Percentiles rank a stretch among this genome's conserved stretches.
phyloP scores from a whole-genome alignment of 2,797 vertebrate genomes.

The Hozukius guyotensis region DNA sequence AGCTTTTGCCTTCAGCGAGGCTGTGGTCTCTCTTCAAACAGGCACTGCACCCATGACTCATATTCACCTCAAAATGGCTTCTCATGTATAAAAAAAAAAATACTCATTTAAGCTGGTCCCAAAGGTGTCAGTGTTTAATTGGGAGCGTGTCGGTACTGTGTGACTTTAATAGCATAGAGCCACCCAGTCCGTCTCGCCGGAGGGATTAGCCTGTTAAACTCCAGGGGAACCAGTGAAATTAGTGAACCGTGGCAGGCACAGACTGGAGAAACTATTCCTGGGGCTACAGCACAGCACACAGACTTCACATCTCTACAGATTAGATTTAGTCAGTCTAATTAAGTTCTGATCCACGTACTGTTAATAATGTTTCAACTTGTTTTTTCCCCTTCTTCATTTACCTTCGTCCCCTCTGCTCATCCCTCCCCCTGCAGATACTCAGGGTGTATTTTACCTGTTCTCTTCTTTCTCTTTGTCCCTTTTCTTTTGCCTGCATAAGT shows the following conservation, averaged over 20 bases:
- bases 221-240: slow-evolving; percentile 47
- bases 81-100: slow-evolving; percentile 4
- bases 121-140: slow-evolving; percentile 56
- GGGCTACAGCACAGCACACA: slow-evolving; percentile 11
- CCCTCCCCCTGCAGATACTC: not conserved
- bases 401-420: not conserved
- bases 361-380: slow-evolving; percentile 24
- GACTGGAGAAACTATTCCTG: slow-evolving; percentile 18
- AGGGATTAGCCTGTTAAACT: slow-evolving; percentile 50
- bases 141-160: slow-evolving; percentile 30
- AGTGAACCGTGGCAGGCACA: slow-evolving; percentile 2
- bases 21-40: not conserved
- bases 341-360: slow-evolving; percentile 29
- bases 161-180: slow-evolving; percentile 43
- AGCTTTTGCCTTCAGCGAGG: not conserved
- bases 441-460: not conserved
- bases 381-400: not conserved
- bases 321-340: slow-evolving; percentile 42
- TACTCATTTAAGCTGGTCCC: slow-evolving; percentile 7
- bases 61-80: slow-evolving; percentile 17
- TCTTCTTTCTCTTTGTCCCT: not conserved
- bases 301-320: slow-evolving; percentile 27
- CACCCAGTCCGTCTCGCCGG: not conserved
- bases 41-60: not conserved
- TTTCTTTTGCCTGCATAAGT: slow-evolving; percentile 30